Evolutionary conservation across 2,113 vertebrate species (phyloP).

Genomic region (Syngnathus typhle): DNA sequence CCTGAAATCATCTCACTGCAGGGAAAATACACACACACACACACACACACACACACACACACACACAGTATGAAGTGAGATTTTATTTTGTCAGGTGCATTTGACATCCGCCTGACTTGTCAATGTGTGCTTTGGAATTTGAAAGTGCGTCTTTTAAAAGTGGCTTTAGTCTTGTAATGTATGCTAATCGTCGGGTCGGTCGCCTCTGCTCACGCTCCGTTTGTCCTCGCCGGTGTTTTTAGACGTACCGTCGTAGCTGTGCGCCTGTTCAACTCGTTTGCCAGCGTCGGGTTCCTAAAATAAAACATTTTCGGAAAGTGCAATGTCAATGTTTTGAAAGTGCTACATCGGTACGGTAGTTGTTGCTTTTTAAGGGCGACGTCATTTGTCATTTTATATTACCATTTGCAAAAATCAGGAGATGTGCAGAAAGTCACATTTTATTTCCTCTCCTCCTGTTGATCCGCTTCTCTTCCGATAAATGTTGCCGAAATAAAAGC

Average conservation of each 20-base stretch:
- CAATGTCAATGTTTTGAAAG: background rate
- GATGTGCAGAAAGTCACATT: too few relatives aligned
- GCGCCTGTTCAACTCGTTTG: background rate
- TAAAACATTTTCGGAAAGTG: background rate
- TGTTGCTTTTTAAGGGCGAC: too few relatives aligned
- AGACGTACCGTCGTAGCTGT: too few relatives aligned
- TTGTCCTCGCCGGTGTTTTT: background rate
- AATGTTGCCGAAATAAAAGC: background rate
- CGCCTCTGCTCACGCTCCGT: too few relatives aligned
- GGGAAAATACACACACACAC: conserved; percentile 10
- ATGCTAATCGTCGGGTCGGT: background rate
- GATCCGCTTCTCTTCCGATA: background rate
- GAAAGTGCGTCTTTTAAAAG: background rate
- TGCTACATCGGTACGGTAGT: too few relatives aligned
- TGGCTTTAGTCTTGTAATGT: background rate
- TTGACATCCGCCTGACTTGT: conserved; percentile 18
- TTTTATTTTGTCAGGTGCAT: conserved; percentile 18
- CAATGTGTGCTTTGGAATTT: conserved; percentile 31
- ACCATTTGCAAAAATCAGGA: too few relatives aligned
- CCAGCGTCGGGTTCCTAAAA: too few relatives aligned
- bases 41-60: conserved; percentile 5
- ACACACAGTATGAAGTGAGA: conserved; percentile 14
- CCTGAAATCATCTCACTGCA: conserved; percentile 54
- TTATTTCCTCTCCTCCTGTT: too few relatives aligned
- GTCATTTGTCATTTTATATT: too few relatives aligned